Percentiles rank a stretch among this genome's conserved stretches.
Conservation (phyloP, 2,113 vertebrate genomes). For the Phocoena sinus region DNA sequence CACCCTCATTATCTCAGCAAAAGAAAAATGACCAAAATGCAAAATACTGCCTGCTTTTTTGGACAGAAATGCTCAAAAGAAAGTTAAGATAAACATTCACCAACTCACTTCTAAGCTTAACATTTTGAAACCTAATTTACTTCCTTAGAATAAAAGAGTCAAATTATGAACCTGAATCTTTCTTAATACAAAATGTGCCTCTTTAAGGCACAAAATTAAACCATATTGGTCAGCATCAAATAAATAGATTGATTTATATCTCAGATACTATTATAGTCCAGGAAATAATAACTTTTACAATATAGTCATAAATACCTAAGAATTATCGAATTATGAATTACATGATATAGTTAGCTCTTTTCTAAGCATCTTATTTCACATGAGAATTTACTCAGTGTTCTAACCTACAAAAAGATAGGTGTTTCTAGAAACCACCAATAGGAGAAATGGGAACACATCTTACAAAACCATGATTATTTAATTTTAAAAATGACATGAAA, state of each 20-base stretch:
- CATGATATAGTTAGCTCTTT: not conserved
- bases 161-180: constrained; percentile 8
- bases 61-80: constrained; percentile 49
- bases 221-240: not conserved
- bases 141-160: constrained; percentile 11
- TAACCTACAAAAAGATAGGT: not conserved
- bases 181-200: not conserved
- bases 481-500: not conserved
- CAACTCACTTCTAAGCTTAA: constrained; percentile 55
- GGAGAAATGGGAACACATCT: not conserved
- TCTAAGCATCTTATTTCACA: not conserved
- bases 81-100: constrained; percentile 51
- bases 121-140: constrained; percentile 61
- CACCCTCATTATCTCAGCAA: constrained; percentile 75
- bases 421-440: not conserved
- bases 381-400: not conserved
- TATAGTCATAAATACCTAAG: not conserved
- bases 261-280: not conserved
- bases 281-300: not conserved
- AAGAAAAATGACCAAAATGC: constrained; percentile 70
- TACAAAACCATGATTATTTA: not conserved
- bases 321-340: not conserved
- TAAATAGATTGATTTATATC: not conserved
- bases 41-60: constrained; percentile 57
- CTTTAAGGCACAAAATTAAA: not conserved